phyloP scores from a whole-genome alignment of 2,113 vertebrate species.

The Mus musculus region DNA sequence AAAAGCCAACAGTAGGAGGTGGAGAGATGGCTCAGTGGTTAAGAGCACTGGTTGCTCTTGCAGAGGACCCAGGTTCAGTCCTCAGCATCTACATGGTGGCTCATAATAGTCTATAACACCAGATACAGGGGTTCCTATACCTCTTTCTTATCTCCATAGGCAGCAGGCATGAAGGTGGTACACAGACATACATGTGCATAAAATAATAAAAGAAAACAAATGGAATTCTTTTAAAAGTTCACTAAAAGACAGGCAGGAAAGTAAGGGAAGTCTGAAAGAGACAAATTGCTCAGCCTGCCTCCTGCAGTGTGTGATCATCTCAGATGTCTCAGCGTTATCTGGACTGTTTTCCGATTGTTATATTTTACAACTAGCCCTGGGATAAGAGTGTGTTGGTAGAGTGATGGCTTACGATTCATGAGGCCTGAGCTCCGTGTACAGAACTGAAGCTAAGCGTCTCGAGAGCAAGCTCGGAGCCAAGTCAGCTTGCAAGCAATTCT shows the following conservation, averaged over 20 bases:
- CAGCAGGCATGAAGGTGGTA: not conserved
- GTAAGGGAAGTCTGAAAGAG: not conserved
- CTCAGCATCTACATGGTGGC: not conserved
- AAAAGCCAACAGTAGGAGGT: not conserved
- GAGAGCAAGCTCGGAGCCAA: not conserved
- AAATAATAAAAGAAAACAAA: not conserved
- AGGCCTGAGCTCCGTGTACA: not conserved
- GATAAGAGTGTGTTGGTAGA: not conserved
- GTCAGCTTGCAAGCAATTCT: not conserved
- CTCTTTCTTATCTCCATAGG: not conserved
- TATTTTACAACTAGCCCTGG: not conserved
- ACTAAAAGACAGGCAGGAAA: not conserved
- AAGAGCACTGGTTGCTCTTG: not conserved
- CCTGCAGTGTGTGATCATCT: not conserved
- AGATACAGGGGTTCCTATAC: not conserved
- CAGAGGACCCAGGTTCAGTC: not conserved
- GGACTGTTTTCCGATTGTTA: not conserved
- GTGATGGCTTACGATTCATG: fast-evolving
- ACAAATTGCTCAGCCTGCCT: not conserved
- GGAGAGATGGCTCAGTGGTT: not conserved
- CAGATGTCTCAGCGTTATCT: not conserved
- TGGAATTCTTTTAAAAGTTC: not conserved
- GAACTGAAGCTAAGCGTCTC: not conserved
- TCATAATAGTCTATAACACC: not conserved
- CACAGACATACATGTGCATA: not conserved